Percentiles rank a stretch among this genome's conserved stretches.
These are phyloP conservation scores for Heloderma charlesbogerti DNA, from an alignment of 2,113 vertebrate species.

Conservation along the genomic window DNA sequence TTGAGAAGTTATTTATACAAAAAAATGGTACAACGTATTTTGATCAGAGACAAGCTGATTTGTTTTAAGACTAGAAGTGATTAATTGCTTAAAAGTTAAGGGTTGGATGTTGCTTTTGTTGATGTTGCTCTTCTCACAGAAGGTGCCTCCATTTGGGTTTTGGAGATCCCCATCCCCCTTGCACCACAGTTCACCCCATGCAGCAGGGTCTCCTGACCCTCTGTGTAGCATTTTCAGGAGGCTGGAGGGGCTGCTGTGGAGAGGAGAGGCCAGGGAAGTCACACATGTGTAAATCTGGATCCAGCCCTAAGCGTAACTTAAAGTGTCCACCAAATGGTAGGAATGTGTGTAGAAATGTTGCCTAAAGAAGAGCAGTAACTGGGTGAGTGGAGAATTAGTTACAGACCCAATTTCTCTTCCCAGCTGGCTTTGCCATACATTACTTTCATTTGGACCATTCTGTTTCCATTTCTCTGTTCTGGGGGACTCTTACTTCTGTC, in stretches of 20 bases:
- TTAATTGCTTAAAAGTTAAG: not conserved
- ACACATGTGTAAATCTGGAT: too few relatives aligned
- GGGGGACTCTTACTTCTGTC: not conserved
- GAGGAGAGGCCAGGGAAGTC: too few relatives aligned
- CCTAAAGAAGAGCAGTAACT: not conserved
- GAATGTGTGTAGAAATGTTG: not conserved
- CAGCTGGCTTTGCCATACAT: not conserved
- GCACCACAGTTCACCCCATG: too few relatives aligned
- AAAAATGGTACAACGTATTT: not conserved
- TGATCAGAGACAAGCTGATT: not conserved
- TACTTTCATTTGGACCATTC: too few relatives aligned
- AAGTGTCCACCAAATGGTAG: not conserved
- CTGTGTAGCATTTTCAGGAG: too few relatives aligned
- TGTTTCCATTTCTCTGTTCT: not conserved
- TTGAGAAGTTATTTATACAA: not conserved
- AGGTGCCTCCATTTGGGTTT: too few relatives aligned
- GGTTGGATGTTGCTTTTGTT: not conserved
- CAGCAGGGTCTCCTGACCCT: too few relatives aligned
- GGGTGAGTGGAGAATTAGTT: not conserved
- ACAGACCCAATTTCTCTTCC: not conserved
- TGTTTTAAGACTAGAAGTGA: not conserved
- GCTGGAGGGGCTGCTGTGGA: too few relatives aligned
- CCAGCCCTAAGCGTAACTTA: too few relatives aligned
- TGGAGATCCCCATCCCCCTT: too few relatives aligned
- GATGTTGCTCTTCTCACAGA: too few relatives aligned